These are phyloP conservation scores for Netelia melanura DNA, from an alignment of 2,888 invertebrate species.

Conservation along the genomic window DNA sequence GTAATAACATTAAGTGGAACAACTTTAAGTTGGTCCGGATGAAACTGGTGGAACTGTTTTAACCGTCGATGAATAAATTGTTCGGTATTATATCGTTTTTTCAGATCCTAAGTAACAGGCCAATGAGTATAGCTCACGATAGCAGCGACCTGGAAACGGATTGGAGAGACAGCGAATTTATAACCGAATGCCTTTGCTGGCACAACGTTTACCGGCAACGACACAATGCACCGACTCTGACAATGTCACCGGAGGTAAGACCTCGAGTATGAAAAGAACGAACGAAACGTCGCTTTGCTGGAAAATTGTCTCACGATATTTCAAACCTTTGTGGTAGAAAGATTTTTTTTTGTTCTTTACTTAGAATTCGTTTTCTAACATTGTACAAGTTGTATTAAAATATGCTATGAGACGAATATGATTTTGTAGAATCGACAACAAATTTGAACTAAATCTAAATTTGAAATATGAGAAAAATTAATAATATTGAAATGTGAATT, in stretches of 20 bases:
- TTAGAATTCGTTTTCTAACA: no score
- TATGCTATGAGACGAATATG: no score
- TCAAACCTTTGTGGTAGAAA: no score
- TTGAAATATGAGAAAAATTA: not conserved
- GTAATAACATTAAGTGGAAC: no score
- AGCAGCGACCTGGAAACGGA: slow-evolving; percentile 90
- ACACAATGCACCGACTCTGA: slow-evolving; percentile 90
- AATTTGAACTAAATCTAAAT: no score
- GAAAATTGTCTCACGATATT: not conserved
- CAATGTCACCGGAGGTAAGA: slow-evolving; percentile 91
- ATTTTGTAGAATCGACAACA: no score
- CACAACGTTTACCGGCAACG: slow-evolving; percentile 93
- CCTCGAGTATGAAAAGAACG: slow-evolving; percentile 6
- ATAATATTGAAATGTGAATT: not conserved
- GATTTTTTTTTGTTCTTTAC: no score
- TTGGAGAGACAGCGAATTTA: slow-evolving; percentile 93
- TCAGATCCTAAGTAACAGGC: slow-evolving; percentile 89
- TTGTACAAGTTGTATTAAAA: no score
- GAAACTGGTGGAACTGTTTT: no score
- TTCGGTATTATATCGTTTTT: slow-evolving; percentile 74
- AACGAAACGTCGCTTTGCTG: not conserved
- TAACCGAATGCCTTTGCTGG: slow-evolving; percentile 93
- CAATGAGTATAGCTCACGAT: slow-evolving; percentile 90
- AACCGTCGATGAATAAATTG: not conserved
- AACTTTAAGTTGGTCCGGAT: no score